Percentiles rank a stretch among this genome's conserved stretches.
phyloP scores from a whole-genome alignment of 2,888 invertebrate species.

The Aethes cnicana region DNA sequence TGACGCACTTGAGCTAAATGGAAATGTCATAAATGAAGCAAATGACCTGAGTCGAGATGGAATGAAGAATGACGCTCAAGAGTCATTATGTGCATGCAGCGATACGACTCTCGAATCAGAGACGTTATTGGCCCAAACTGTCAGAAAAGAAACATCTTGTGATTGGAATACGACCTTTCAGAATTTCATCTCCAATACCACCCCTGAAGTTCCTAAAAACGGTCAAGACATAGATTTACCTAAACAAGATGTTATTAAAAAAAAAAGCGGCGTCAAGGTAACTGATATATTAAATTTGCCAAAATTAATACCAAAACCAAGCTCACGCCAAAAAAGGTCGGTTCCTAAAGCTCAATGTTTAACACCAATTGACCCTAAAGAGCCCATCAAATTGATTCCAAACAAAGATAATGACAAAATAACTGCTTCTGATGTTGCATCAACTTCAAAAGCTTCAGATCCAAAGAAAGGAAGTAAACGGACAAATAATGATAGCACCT shows the following conservation, averaged over 20 bases:
- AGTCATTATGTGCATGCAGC: background rate
- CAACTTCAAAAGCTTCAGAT: background rate
- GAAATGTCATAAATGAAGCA: too few relatives aligned
- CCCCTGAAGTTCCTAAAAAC: background rate
- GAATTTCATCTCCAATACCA: background rate
- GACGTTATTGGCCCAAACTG: background rate
- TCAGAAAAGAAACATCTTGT: background rate
- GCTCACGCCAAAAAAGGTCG: background rate
- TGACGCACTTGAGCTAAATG: background rate
- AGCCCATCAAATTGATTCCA: background rate
- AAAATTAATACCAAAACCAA: background rate
- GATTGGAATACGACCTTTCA: background rate
- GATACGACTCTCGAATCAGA: background rate
- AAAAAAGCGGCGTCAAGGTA: background rate
- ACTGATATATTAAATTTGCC: background rate
- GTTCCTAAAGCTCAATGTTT: too few relatives aligned
- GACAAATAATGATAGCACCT: too few relatives aligned
- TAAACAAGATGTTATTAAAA: background rate
- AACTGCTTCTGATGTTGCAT: background rate
- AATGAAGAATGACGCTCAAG: background rate
- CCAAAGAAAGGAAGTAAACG: too few relatives aligned
- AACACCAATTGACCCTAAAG: background rate
- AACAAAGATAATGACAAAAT: background rate
- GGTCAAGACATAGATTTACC: too few relatives aligned
- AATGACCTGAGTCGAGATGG: too few relatives aligned